Percentiles rank a stretch among this genome's conserved stretches.
phyloP scores from a whole-genome alignment of 2,888 invertebrate species.

The Pyrrhia umbra region DNA sequence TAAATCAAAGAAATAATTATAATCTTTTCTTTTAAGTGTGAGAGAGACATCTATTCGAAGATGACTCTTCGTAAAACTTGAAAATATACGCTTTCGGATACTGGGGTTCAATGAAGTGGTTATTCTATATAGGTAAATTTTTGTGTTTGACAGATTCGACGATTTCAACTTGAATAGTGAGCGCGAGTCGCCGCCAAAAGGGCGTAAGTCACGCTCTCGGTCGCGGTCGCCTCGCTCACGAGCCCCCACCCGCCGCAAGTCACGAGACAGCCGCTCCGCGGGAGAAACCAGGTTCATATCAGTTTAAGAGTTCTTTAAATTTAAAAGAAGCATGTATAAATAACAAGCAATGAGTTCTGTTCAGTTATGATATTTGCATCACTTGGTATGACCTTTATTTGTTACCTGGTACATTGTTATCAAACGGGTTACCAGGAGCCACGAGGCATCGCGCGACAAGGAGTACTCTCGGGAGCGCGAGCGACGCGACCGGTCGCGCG shows the following conservation, averaged over 20 bases:
- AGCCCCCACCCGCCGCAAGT: slow-evolving; percentile 77
- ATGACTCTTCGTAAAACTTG: no score
- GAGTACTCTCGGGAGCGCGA: slow-evolving; percentile 83
- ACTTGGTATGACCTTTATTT: neutral
- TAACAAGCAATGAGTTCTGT: neutral
- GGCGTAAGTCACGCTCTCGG: slow-evolving; percentile 75
- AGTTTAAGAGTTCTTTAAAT: slow-evolving; percentile 13
- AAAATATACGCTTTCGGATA: neutral
- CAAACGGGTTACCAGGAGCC: slow-evolving; percentile 37
- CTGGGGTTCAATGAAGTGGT: neutral
- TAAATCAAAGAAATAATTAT: no score
- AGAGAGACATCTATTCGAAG: no score
- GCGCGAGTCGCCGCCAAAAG: slow-evolving; percentile 82
- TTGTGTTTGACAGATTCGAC: slow-evolving; percentile 79
- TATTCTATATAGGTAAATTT: slow-evolving; percentile 1
- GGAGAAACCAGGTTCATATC: slow-evolving; percentile 79
- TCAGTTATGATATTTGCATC: neutral
- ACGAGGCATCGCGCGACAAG: slow-evolving; percentile 74
- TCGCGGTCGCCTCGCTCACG: slow-evolving; percentile 74
- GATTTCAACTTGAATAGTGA: slow-evolving; percentile 89
- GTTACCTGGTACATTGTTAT: neutral
- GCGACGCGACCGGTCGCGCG: slow-evolving; percentile 78
- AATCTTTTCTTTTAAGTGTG: no score
- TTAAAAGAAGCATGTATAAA: no score
- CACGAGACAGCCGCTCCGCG: slow-evolving; percentile 83